Evolutionary conservation across 2,113 vertebrate genomes (phyloP).

Genomic region (Lepus americanus): DNA sequence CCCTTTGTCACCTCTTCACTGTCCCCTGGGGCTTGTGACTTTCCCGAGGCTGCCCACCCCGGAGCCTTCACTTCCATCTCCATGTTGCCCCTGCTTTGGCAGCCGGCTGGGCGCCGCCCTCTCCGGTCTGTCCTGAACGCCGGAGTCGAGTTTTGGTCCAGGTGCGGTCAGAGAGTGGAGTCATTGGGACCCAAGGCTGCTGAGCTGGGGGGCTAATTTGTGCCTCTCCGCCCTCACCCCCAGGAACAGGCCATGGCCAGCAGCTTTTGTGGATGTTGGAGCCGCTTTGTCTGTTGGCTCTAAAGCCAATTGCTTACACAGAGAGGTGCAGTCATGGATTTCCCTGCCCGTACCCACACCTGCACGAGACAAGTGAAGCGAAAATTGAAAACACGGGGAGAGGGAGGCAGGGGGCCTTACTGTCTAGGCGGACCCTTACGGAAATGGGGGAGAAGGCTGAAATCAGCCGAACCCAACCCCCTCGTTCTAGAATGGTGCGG

Average conservation of each 20-base stretch:
- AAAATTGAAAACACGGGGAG: background rate
- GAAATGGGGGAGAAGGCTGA: background rate
- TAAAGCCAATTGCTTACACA: background rate
- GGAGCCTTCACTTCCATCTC: background rate
- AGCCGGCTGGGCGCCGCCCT: background rate
- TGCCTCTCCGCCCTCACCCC: background rate
- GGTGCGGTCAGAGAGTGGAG: background rate
- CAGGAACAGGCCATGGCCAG: background rate
- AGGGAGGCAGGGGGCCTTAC: background rate
- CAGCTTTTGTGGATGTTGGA: background rate
- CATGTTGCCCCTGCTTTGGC: accelerated
- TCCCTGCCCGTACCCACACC: background rate
- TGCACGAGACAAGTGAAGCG: background rate
- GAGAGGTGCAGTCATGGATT: background rate
- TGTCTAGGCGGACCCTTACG: too few relatives aligned
- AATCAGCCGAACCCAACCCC: background rate
- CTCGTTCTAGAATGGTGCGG: background rate
- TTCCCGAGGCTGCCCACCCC: accelerated
- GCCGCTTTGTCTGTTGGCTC: background rate
- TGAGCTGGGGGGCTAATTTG: background rate
- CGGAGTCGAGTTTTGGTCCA: background rate
- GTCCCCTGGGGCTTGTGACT: accelerated
- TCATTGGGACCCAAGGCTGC: background rate
- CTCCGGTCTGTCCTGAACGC: background rate
- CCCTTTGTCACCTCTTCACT: too few relatives aligned